A percentile compares a stretch with the other conserved stretches of the same genome.
Conservation (phyloP, 2,888 invertebrate genomes). For the Macropis europaea region DNA sequence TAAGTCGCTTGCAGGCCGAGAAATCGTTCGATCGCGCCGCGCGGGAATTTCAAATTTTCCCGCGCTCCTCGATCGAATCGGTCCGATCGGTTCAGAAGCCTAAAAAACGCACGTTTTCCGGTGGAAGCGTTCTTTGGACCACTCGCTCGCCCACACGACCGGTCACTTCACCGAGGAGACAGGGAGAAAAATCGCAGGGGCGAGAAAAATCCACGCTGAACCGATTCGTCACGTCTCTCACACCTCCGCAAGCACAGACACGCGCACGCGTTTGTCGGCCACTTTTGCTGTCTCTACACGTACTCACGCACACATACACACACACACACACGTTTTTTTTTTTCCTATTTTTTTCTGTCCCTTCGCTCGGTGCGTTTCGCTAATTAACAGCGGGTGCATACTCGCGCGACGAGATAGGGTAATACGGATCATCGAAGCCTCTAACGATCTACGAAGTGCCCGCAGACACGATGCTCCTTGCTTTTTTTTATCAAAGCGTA, state of each 20-base stretch:
- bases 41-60: conserved; percentile 4
- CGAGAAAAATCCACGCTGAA: conserved; percentile 45
- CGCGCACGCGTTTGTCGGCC: conserved; percentile 29
- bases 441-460: conserved; percentile 27
- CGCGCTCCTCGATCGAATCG: conserved; percentile 18
- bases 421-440: conserved; percentile 43
- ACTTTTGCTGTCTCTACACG: conserved; percentile 27
- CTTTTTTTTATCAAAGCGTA: conserved; percentile 1
- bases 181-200: conserved; percentile 22
- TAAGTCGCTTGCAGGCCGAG: conserved; percentile 44
- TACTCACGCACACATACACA: background rate
- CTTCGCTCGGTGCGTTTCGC: conserved; percentile 41
- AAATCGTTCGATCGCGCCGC: conserved; percentile 39
- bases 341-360: conserved; percentile 23
- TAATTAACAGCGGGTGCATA: conserved; percentile 55
- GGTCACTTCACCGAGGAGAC: conserved; percentile 35
- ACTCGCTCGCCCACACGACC: conserved; percentile 44
- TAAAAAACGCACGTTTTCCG: conserved; percentile 23
- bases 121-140: conserved; percentile 32
- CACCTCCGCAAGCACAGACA: conserved; percentile 53
- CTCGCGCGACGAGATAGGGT: conserved; percentile 18
- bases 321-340: conserved; percentile 18
- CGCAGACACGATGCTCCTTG: background rate
- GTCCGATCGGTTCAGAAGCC: conserved; percentile 22
- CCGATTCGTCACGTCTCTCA: conserved; percentile 50